A percentile compares a stretch with the other conserved stretches of the same genome.
phyloP scores from a whole-genome alignment of 2,797 vertebrate genomes.

The Takifugu ocellatus region DNA sequence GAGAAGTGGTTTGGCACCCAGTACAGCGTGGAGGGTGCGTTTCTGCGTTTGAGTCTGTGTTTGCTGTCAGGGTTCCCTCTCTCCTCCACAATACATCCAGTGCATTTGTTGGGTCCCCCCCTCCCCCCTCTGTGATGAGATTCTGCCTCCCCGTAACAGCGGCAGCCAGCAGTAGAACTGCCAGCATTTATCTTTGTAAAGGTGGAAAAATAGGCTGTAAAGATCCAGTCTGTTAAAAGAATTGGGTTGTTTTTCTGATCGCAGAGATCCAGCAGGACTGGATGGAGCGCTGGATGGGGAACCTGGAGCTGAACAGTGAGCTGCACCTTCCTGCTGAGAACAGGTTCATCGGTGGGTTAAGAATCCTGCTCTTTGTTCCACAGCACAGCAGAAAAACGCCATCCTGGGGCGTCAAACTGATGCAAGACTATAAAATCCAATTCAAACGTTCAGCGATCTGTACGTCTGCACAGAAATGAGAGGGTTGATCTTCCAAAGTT shows the following conservation, averaged over 20 bases:
- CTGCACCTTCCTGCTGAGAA: slow-evolving; percentile 91
- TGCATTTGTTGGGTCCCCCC: slow-evolving; percentile 47
- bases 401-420: background rate
- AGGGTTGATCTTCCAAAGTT: too few relatives aligned
- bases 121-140: slow-evolving; percentile 41
- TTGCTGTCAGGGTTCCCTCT: slow-evolving; percentile 9
- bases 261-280: slow-evolving; percentile 85
- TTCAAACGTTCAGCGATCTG: too few relatives aligned
- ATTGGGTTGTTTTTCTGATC: background rate
- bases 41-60: slow-evolving; percentile 1
- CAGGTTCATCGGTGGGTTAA: slow-evolving; percentile 87
- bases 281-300: slow-evolving; percentile 82
- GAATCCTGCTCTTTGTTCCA: background rate
- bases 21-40: slow-evolving; percentile 88
- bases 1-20: slow-evolving; percentile 97
- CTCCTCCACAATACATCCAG: slow-evolving; percentile 9
- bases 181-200: slow-evolving; percentile 44
- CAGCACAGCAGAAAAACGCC: background rate
- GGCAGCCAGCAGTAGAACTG: slow-evolving; percentile 38
- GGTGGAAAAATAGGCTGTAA: slow-evolving; percentile 13
- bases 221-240: background rate
- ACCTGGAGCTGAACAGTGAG: slow-evolving; percentile 81
- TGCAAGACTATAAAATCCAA: background rate
- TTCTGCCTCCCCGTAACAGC: slow-evolving; percentile 30
- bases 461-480: too few relatives aligned